A percentile compares a stretch with the other conserved stretches of the same genome.
Conservation (phyloP, 2,888 invertebrate species). For the Ellobium chinense region DNA sequence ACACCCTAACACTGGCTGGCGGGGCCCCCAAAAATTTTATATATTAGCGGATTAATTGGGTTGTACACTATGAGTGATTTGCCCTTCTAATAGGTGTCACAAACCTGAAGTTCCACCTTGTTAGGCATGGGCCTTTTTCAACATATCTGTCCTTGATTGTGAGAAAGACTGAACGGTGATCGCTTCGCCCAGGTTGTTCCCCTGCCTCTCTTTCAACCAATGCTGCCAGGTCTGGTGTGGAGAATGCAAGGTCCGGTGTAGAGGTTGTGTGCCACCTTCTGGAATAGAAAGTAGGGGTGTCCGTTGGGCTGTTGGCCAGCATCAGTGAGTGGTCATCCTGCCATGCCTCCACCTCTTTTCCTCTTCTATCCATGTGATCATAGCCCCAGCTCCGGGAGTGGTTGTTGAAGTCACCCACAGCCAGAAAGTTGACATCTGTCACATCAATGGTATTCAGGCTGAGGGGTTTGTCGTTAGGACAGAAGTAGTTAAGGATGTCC, state of each 20-base stretch:
- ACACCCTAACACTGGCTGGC: too few relatives aligned
- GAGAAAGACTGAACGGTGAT: constrained; percentile 20
- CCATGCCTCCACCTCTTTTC: constrained; percentile 37
- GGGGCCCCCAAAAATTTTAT: too few relatives aligned
- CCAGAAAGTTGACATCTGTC: background rate
- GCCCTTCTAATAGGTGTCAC: too few relatives aligned
- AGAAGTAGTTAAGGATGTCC: background rate
- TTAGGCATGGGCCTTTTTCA: background rate
- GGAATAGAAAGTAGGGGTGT: constrained; percentile 35
- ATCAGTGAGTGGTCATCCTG: background rate
- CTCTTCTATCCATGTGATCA: constrained; percentile 2
- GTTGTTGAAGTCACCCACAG: constrained; percentile 29
- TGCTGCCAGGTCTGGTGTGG: constrained; percentile 1
- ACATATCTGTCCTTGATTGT: background rate
- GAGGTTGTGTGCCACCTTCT: constrained; percentile 29
- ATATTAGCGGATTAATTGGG: too few relatives aligned
- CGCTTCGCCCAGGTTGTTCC: constrained; percentile 44
- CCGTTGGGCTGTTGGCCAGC: constrained; percentile 7
- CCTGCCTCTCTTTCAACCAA: background rate
- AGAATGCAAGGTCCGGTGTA: constrained; percentile 42
- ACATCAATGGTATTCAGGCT: background rate
- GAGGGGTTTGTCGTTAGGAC: background rate
- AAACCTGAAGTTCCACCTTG: background rate
- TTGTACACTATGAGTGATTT: too few relatives aligned
- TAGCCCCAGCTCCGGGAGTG: constrained; percentile 32